A percentile compares a stretch with the other conserved stretches of the same genome.
Conservation (phyloP, 2,797 vertebrate species). For the Tolypeutes matacus region DNA sequence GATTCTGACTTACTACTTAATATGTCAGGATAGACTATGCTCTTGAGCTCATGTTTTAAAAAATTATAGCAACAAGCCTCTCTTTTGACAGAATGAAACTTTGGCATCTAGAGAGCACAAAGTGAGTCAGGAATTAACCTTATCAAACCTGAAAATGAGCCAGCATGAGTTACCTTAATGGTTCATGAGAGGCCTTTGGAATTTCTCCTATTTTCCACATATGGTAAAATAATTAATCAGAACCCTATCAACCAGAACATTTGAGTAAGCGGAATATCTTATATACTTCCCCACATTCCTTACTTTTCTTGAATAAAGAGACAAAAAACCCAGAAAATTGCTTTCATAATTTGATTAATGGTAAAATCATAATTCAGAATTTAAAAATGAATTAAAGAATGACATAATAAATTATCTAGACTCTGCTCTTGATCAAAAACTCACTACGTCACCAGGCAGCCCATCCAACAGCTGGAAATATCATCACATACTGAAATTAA, state of each 20-base stretch:
- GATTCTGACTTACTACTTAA: conserved; percentile 13
- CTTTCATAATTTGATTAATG: neutral
- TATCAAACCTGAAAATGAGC: conserved; percentile 15
- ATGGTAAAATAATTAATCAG: neutral
- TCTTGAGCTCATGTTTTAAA: conserved; percentile 33
- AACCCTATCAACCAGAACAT: neutral
- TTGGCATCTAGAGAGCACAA: neutral
- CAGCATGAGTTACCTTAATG: neutral
- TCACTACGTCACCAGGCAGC: neutral
- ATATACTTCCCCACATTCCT: neutral
- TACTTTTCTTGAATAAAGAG: neutral
- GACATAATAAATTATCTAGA: neutral
- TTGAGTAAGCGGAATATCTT: neutral
- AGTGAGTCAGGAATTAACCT: neutral
- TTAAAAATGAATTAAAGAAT: conserved; percentile 16
- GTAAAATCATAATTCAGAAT: conserved; percentile 25
- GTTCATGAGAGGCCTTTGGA: neutral
- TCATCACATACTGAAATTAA: neutral
- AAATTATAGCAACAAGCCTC: neutral
- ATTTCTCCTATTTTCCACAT: neutral
- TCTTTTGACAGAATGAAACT: neutral
- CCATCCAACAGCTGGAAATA: neutral
- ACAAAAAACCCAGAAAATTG: neutral
- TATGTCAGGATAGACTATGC: neutral
- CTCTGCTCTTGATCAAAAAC: neutral